Evolutionary conservation across 1,140 invertebrate genomes (phyloP).

Genomic region (Mactra quadrangularis): DNA sequence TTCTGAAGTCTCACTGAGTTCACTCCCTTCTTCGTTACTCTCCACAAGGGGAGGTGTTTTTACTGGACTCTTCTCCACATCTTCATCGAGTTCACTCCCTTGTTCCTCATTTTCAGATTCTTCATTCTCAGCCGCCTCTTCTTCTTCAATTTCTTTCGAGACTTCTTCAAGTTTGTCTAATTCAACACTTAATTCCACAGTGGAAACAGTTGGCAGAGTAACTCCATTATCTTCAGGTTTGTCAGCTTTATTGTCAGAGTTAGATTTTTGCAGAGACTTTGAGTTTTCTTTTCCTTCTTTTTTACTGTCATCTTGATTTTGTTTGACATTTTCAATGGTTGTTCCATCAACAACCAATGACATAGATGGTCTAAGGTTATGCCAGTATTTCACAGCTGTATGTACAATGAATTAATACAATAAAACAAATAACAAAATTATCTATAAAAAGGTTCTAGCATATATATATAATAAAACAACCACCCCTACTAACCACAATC

Average conservation of each 20-base stretch:
- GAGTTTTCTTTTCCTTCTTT: conserved; percentile 1
- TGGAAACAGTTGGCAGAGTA: conserved; percentile 13
- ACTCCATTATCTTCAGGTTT: not conserved
- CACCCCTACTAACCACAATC: no score
- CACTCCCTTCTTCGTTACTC: conserved; percentile 45
- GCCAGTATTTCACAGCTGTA: conserved; percentile 60
- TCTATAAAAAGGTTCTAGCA: no score
- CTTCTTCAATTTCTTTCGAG: conserved; percentile 11
- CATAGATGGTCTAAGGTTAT: conserved; percentile 57
- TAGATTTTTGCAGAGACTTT: no score
- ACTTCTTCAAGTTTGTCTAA: conserved; percentile 11
- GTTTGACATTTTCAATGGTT: conserved; percentile 58
- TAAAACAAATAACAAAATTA: no score
- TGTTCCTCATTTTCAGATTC: not conserved
- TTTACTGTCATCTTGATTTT: conserved; percentile 25
- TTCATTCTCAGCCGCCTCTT: not conserved
- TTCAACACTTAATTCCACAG: conserved; percentile 29
- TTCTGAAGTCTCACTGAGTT: conserved; percentile 42
- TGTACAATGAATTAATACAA: conserved; percentile 7
- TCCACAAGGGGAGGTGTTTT: not conserved
- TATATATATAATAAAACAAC: no score
- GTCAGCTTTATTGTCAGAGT: not conserved
- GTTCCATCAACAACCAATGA: conserved; percentile 59
- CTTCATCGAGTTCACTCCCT: not conserved
- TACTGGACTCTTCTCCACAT: not conserved